A percentile compares a stretch with the other conserved stretches of the same genome.
phyloP scores from a whole-genome alignment of 2,888 invertebrate species.

The Diplolepis rosae region DNA sequence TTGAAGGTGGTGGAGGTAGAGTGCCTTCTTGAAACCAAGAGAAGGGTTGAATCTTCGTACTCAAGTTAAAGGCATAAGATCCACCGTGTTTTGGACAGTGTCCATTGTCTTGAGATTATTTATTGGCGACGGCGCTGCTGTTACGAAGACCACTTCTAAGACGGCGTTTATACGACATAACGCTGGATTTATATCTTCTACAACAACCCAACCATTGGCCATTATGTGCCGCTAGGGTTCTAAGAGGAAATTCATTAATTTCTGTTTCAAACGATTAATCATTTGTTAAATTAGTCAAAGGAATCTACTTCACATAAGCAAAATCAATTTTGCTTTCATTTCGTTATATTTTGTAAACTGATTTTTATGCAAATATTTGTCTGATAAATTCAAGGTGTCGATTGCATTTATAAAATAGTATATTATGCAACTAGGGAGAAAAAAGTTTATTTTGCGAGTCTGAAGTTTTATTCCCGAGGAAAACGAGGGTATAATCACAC shows the following conservation, averaged over 20 bases:
- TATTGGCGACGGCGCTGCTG: constrained; percentile 65
- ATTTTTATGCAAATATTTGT: too few species aligned
- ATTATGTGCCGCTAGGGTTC: constrained; percentile 33
- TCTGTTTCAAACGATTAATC: too few species aligned
- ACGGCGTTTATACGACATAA: constrained; percentile 59
- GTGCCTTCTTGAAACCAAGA: constrained; percentile 41
- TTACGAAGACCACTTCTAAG: constrained; percentile 64
- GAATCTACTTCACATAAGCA: too few species aligned
- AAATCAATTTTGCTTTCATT: too few species aligned
- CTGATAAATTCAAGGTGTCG: too few species aligned
- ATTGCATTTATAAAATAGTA: too few species aligned
- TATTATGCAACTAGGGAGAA: too few species aligned
- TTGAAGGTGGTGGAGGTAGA: constrained; percentile 29
- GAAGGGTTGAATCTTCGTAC: constrained; percentile 65
- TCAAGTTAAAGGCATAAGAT: constrained; percentile 72
- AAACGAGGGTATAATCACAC: too few species aligned
- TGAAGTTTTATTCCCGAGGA: too few species aligned
- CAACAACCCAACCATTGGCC: constrained; percentile 45
- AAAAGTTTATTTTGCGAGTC: too few species aligned
- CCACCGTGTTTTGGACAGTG: constrained; percentile 73
- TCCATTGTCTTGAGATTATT: constrained; percentile 73
- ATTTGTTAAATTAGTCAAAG: too few species aligned
- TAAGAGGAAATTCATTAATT: constrained; percentile 13
- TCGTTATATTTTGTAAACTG: too few species aligned
- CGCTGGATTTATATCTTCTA: constrained; percentile 55